Percentiles rank a stretch among this genome's conserved stretches.
Conservation (phyloP, 2,888 invertebrate genomes). For the Meandrusa payeni region DNA sequence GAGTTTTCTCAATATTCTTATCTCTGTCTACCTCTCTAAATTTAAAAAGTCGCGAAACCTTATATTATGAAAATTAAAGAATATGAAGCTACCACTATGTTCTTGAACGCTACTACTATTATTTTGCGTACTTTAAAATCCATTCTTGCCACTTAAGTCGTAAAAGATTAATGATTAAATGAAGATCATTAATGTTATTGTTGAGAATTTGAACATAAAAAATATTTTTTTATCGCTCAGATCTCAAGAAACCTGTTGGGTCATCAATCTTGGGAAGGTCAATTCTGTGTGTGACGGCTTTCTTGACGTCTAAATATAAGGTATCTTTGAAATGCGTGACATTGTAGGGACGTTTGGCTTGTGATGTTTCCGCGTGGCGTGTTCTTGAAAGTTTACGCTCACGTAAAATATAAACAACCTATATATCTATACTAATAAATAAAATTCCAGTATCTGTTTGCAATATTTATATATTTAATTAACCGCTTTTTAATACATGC, state of each 20-base stretch:
- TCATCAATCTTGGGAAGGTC: slow-evolving; percentile 49
- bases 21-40: too few relatives aligned
- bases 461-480: too few relatives aligned
- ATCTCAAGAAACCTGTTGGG: slow-evolving; percentile 30
- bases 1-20: not conserved
- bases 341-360: slow-evolving; percentile 58
- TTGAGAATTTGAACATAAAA: slow-evolving; percentile 9
- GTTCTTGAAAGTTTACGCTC: slow-evolving; percentile 28
- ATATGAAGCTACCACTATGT: too few relatives aligned
- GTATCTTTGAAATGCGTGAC: slow-evolving; percentile 62
- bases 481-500: too few relatives aligned
- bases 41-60: too few relatives aligned
- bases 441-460: not conserved
- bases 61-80: too few relatives aligned
- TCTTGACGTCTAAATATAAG: slow-evolving; percentile 43
- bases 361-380: slow-evolving; percentile 53
- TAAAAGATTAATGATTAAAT: slow-evolving; percentile 13
- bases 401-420: slow-evolving; percentile 8
- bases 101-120: too few relatives aligned
- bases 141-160: slow-evolving; percentile 4
- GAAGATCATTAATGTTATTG: slow-evolving; percentile 4
- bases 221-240: slow-evolving; percentile 22
- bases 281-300: slow-evolving; percentile 35
- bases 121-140: slow-evolving; percentile 20
- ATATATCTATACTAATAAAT: too few relatives aligned